Evolutionary conservation across 2,888 invertebrate genomes (phyloP).

Genomic region (Deilephila porcellus): DNA sequence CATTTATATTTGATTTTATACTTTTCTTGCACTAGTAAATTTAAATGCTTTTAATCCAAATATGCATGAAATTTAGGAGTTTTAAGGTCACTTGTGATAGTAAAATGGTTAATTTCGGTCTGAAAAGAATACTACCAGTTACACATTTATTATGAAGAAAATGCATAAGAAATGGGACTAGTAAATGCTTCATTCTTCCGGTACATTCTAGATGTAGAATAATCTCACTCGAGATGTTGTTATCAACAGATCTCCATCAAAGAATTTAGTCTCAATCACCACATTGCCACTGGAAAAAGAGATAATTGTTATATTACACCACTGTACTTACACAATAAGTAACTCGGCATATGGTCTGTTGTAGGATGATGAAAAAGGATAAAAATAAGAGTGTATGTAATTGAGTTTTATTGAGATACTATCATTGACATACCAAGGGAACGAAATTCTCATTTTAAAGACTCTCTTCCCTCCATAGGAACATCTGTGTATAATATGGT

Average conservation of each 20-base stretch:
- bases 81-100: constrained; percentile 48
- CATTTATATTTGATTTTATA: background rate
- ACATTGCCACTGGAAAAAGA: constrained; percentile 93
- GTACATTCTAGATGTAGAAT: constrained; percentile 91
- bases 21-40: background rate
- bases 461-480: too few relatives aligned
- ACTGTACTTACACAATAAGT: background rate
- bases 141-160: constrained; percentile 35
- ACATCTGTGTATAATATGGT: too few relatives aligned
- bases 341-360: too few relatives aligned
- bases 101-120: constrained; percentile 29
- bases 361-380: too few relatives aligned
- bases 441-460: too few relatives aligned
- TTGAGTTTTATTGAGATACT: too few relatives aligned
- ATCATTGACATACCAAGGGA: too few relatives aligned
- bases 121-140: constrained; percentile 29
- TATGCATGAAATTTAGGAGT: constrained; percentile 29
- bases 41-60: constrained; percentile 14
- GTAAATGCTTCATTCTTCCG: constrained; percentile 52
- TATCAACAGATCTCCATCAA: constrained; percentile 96
- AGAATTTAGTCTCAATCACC: constrained; percentile 98
- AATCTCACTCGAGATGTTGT: constrained; percentile 97
- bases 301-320: background rate
- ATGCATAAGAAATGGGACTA: constrained; percentile 53
- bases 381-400: too few relatives aligned